Conservation (phyloP, 1,140 invertebrate genomes). For the Solenopsis fugax region DNA sequence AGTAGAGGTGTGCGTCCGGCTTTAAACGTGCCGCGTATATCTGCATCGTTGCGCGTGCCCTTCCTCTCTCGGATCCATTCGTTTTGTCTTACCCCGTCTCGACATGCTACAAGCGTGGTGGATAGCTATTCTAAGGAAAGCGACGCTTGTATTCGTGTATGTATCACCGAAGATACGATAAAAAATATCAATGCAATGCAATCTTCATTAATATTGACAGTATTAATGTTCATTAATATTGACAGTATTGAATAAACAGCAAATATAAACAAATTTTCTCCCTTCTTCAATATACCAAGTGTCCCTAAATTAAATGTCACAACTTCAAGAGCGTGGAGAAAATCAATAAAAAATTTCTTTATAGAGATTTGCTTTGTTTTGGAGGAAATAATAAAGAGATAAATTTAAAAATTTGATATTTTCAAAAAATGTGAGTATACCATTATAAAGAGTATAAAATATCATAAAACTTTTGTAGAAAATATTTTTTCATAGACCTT, state of each 20-base stretch:
- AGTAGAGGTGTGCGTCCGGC: slow-evolving; percentile 45
- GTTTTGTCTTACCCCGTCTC: not conserved
- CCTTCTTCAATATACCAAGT: not conserved
- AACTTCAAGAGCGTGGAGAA: too few species aligned
- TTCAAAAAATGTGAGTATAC: too few species aligned
- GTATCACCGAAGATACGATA: not conserved
- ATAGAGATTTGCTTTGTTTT: too few species aligned
- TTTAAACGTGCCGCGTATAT: slow-evolving; percentile 46
- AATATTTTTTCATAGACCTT: too few species aligned
- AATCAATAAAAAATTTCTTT: too few species aligned
- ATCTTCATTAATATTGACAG: not conserved
- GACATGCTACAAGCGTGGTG: not conserved
- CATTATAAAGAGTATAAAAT: too few species aligned
- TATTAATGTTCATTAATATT: too few species aligned
- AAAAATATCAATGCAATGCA: not conserved
- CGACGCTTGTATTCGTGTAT: not conserved
- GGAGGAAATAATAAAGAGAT: too few species aligned
- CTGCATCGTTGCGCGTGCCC: slow-evolving; percentile 56
- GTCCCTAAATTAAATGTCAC: too few species aligned
- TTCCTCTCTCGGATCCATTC: not conserved
- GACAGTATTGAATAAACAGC: not conserved
- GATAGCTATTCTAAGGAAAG: slow-evolving; percentile 1
- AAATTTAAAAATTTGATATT: too few species aligned
- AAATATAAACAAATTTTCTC: not conserved
- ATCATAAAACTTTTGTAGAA: too few species aligned